Evolutionary conservation across 2,888 invertebrate genomes (phyloP), one percentile per base, ranked within the genome.

Genomic region (Cosmopolites sordidus): DNA sequence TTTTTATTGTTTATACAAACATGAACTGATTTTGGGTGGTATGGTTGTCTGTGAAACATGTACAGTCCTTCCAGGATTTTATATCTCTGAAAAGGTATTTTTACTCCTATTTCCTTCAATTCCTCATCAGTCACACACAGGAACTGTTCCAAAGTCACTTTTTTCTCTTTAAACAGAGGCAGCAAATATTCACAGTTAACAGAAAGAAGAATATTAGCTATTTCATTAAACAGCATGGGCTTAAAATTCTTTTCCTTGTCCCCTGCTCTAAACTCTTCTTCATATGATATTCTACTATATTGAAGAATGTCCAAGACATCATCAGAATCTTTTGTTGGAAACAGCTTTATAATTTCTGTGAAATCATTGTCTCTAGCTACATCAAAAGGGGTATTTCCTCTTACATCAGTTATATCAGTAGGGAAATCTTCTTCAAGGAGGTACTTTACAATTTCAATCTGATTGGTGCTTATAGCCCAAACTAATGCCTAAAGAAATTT

Each of bases 381-480:
- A 33, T 82, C 78, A 53, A 75, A 66, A 4, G 76, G 73, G 9
- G 78, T 78, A 46, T 78, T 72, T 39, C 75, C 74, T 56, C 75
- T 70, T 56, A 75, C 73, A 69, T 84, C 83, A 8, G 71, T 71
- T 63, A 78, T 75, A 11, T 70, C 71, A 42, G 73, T 64, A 55
- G 79, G 73, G 11, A 80, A 81, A n/a, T 77, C 78, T 43, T 74
- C 69, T 14, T 76, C 68, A 46, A 84, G 70, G 1, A 86, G 73
- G 58, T 79, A 65, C 66, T 79, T 73, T 14, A 82, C 73, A 49
- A 80, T 75, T 51, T 80, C 77, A 12, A 73, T 66, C 60, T 78
- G 76, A 62, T 83, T 82, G 60, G 76, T 76, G 60, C 78, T 75
- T 8, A 77, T 78, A 43, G 84, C 83, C 79, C 82, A 83, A 69